Conservation (phyloP, 2,797 vertebrate species). For the Sphenopsis melanotis region DNA sequence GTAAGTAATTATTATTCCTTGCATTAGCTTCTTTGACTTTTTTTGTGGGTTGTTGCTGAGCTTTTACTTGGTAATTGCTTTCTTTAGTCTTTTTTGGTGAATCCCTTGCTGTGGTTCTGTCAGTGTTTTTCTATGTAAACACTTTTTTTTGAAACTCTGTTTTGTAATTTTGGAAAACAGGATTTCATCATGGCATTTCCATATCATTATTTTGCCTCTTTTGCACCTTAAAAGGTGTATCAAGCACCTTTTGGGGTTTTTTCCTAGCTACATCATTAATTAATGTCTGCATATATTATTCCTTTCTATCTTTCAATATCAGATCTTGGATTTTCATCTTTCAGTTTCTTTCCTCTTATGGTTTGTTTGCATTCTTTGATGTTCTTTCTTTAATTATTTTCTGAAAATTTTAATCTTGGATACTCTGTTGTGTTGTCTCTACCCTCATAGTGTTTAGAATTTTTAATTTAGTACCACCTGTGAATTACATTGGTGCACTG, state of each 20-base stretch:
- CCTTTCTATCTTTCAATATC: neutral
- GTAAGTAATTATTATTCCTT: neutral
- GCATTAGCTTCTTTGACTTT: neutral
- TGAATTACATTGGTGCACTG: neutral
- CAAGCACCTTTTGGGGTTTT: neutral
- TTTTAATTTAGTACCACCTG: slow-evolving; percentile 8
- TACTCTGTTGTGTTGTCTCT: neutral
- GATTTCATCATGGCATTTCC: neutral
- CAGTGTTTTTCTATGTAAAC: neutral
- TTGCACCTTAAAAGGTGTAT: neutral
- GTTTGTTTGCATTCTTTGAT: neutral
- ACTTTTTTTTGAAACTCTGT: neutral
- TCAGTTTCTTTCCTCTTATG: neutral
- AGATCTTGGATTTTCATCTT: neutral
- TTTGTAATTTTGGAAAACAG: neutral
- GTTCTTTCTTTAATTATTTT: neutral
- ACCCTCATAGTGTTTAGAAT: neutral
- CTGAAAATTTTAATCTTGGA: neutral
- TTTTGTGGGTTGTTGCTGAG: neutral
- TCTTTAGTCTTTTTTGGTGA: neutral
- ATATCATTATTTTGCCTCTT: neutral
- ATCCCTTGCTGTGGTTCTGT: neutral
- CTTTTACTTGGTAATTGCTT: neutral
- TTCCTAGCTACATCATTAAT: neutral
- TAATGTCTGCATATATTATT: neutral